A percentile compares a stretch with the other conserved stretches of the same genome.
Evolutionary conservation across 2,797 vertebrate species (phyloP).

Genomic region (Cynodonichthys magdalenae): DNA sequence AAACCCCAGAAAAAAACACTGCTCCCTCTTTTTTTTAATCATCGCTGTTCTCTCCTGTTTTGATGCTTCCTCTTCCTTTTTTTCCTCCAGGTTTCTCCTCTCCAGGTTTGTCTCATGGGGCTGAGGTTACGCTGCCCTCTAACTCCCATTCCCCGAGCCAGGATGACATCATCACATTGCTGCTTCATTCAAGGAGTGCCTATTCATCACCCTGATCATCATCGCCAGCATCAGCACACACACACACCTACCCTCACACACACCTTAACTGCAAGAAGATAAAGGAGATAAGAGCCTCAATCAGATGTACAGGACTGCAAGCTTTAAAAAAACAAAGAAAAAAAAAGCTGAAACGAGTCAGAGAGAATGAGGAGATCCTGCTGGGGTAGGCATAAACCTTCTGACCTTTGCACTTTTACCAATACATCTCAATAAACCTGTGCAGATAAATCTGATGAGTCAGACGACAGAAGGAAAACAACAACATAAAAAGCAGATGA

Average conservation of each 20-base stretch:
- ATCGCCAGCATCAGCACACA: slow-evolving; percentile 65
- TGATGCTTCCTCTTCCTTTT: neutral
- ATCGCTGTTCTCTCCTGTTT: neutral
- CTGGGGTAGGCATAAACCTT: slow-evolving; percentile 73
- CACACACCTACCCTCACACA: slow-evolving; percentile 7
- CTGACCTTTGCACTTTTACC: slow-evolving; percentile 75
- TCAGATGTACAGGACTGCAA: slow-evolving; percentile 47
- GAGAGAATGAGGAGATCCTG: slow-evolving; percentile 54
- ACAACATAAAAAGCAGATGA: slow-evolving; percentile 56
- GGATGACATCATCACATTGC: slow-evolving; percentile 78
- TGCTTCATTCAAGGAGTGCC: slow-evolving; percentile 62
- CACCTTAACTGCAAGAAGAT: slow-evolving; percentile 40
- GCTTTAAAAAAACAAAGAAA: slow-evolving; percentile 36
- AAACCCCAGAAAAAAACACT: no score
- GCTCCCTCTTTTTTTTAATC: neutral
- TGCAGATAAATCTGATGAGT: slow-evolving; percentile 74
- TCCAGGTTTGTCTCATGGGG: slow-evolving; percentile 38
- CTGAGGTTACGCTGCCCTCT: slow-evolving; percentile 76
- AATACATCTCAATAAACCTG: slow-evolving; percentile 76
- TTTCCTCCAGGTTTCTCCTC: slow-evolving; percentile 1
- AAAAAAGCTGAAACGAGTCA: slow-evolving; percentile 38
- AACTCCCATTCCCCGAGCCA: slow-evolving; percentile 58
- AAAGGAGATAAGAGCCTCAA: slow-evolving; percentile 46
- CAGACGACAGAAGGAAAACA: slow-evolving; percentile 68
- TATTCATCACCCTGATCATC: slow-evolving; percentile 79